These are phyloP conservation scores for Rhinopithecus roxellana DNA, from an alignment of 2,113 vertebrate genomes.

Conservation along the genomic window DNA sequence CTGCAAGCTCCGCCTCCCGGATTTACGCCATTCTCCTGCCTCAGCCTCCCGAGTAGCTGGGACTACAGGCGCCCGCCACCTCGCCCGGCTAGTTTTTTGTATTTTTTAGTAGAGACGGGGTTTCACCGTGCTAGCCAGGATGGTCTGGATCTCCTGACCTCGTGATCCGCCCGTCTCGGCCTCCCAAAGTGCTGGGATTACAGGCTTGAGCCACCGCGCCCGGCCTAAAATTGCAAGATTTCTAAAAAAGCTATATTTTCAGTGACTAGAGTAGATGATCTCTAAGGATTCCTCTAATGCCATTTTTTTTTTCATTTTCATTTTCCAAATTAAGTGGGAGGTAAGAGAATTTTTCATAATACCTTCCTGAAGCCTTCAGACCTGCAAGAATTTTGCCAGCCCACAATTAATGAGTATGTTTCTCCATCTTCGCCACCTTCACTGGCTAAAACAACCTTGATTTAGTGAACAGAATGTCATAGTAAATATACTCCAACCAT, in stretches of 20 bases:
- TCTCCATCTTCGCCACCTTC: neutral
- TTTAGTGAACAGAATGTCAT: neutral
- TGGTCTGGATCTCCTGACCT: too few species aligned
- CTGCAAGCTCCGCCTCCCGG: too few species aligned
- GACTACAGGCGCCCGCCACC: too few species aligned
- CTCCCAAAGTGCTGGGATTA: too few species aligned
- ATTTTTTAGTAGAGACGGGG: too few species aligned
- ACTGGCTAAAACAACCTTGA: neutral
- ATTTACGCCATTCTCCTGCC: too few species aligned
- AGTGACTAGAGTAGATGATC: neutral
- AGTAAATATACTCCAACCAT: neutral
- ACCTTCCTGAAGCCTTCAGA: neutral
- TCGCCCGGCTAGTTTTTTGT: too few species aligned
- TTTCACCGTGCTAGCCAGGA: too few species aligned
- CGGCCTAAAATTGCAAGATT: neutral
- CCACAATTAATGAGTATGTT: neutral
- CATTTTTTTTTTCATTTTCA: constrained; percentile 15
- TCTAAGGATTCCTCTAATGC: neutral
- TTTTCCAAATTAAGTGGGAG: constrained; percentile 34
- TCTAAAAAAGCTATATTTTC: neutral
- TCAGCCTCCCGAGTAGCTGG: too few species aligned
- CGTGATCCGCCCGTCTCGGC: too few species aligned
- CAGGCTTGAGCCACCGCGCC: too few species aligned
- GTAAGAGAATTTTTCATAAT: neutral
- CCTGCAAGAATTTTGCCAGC: neutral